Conservation (phyloP, 2,888 invertebrate species). For the Drosophila pseudotalamancana region DNA sequence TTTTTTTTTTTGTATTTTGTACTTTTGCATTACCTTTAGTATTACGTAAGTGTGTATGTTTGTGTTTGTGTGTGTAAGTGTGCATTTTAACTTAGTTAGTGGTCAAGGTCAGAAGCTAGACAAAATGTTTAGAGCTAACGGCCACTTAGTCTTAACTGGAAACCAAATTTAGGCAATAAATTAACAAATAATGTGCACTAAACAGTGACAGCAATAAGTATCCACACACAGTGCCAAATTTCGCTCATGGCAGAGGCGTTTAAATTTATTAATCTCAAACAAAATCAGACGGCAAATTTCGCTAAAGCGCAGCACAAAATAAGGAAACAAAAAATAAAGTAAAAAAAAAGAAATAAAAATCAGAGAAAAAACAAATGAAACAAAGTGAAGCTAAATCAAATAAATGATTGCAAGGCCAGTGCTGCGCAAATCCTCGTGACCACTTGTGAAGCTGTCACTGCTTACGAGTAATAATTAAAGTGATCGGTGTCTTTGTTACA, state of each 20-base stretch:
- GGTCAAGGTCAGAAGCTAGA: slow-evolving; percentile 28
- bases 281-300: slow-evolving; percentile 14
- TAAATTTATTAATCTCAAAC: slow-evolving; percentile 46
- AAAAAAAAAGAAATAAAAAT: too few relatives aligned
- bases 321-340: too few relatives aligned
- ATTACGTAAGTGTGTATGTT: slow-evolving; percentile 2
- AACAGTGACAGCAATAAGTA: slow-evolving; percentile 53
- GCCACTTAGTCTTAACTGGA: slow-evolving; percentile 45
- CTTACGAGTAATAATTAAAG: too few relatives aligned
- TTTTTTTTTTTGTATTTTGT: slow-evolving; percentile 53
- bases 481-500: too few relatives aligned
- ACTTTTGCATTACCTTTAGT: slow-evolving; percentile 53
- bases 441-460: slow-evolving; percentile 13
- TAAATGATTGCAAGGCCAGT: slow-evolving; percentile 3
- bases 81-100: slow-evolving; percentile 13
- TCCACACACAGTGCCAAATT: slow-evolving; percentile 1
- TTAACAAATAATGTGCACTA: slow-evolving; percentile 51
- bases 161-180: slow-evolving; percentile 63
- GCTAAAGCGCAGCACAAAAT: neutral
- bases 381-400: slow-evolving; percentile 23
- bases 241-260: slow-evolving; percentile 51
- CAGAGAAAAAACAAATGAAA: neutral
- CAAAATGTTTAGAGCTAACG: slow-evolving; percentile 19
- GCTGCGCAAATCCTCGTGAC: slow-evolving; percentile 18
- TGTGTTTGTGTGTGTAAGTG: slow-evolving; percentile 8